Evolutionary conservation across 1,140 invertebrate genomes (phyloP).

Genomic region (Melanaphis sacchari): DNA sequence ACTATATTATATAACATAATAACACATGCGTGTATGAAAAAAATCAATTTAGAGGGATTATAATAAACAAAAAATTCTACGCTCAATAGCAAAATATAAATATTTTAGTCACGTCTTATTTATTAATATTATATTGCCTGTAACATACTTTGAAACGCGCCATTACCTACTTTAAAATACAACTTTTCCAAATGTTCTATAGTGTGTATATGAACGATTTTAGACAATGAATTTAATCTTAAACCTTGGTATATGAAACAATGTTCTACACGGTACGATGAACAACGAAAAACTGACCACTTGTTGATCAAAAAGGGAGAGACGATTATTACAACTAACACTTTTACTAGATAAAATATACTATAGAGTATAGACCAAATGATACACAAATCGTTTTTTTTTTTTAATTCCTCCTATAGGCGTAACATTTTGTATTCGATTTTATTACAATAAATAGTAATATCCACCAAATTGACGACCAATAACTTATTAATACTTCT

Average conservation of each 20-base stretch:
- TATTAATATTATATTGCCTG: not conserved
- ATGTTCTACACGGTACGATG: conserved; percentile 23
- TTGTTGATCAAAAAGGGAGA: conserved; percentile 37
- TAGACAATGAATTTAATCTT: conserved; percentile 6
- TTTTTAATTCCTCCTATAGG: not conserved
- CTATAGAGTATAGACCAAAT: not conserved
- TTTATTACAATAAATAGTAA: not conserved
- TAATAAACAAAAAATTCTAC: not conserved
- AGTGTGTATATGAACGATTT: not conserved
- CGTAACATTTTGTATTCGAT: not conserved
- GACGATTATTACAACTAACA: conserved; percentile 15
- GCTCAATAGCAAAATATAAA: not conserved
- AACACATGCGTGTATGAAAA: not conserved
- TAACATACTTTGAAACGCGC: not conserved
- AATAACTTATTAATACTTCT: not conserved
- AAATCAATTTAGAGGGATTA: not conserved
- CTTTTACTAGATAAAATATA: conserved; percentile 18
- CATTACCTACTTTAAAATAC: not conserved
- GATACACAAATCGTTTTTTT: not conserved
- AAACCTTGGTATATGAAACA: not conserved
- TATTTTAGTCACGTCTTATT: not conserved
- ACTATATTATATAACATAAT: not conserved
- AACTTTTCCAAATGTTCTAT: not conserved
- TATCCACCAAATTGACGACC: not conserved
- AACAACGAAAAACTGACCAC: conserved; percentile 45